phyloP scores from a whole-genome alignment of 1,140 invertebrate species.

The Bicyclus anynana region DNA sequence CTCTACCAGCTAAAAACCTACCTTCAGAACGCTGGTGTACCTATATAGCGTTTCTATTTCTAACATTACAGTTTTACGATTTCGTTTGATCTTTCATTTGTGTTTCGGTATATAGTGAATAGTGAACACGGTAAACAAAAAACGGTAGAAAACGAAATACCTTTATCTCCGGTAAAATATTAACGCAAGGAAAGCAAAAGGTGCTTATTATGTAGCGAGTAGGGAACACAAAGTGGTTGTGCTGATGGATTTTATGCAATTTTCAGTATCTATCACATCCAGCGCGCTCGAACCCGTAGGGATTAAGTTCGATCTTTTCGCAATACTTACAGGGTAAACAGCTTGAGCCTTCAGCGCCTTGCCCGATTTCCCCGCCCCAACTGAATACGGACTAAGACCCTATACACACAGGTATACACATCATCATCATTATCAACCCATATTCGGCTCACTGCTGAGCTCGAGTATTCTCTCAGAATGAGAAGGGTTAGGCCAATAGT shows the following conservation, averaged over 20 bases:
- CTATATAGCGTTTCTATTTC: too few species aligned
- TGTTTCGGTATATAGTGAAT: too few species aligned
- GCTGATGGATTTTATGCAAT: constrained; percentile 77
- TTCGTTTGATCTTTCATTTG: too few species aligned
- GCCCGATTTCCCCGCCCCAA: constrained; percentile 16
- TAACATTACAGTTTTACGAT: too few species aligned
- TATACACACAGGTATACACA: neutral
- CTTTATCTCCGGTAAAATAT: constrained; percentile 13
- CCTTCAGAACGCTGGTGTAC: too few species aligned
- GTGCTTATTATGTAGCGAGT: constrained; percentile 32
- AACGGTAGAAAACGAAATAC: neutral
- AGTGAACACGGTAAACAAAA: neutral
- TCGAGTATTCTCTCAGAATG: too few species aligned
- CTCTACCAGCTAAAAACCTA: too few species aligned
- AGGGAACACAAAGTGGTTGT: constrained; percentile 52
- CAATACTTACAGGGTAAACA: constrained; percentile 72
- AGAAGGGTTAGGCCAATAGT: too few species aligned
- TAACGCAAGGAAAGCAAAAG: constrained; percentile 24
- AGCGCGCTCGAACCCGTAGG: constrained; percentile 57
- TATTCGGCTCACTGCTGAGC: too few species aligned
- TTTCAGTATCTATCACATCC: constrained; percentile 74
- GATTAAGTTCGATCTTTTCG: constrained; percentile 75
- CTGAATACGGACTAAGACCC: constrained; percentile 12
- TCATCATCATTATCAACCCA: too few species aligned
- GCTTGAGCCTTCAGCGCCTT: constrained; percentile 46